A percentile compares a stretch with the other conserved stretches of the same genome.
Conservation (phyloP, 2,113 vertebrate species). For the Apus apus region DNA sequence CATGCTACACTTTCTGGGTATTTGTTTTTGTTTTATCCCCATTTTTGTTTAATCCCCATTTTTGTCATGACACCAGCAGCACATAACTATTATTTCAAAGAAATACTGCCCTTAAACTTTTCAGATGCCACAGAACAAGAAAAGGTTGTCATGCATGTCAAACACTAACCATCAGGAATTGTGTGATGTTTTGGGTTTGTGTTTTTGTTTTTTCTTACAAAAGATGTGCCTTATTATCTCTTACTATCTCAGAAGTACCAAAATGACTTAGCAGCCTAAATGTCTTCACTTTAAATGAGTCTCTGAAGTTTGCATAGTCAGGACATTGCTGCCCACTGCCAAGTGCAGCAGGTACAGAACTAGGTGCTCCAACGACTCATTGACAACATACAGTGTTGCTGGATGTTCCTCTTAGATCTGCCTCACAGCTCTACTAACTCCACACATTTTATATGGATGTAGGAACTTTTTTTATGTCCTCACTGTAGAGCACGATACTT, state of each 20-base stretch:
- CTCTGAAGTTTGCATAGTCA: background rate
- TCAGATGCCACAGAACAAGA: background rate
- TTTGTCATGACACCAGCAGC: background rate
- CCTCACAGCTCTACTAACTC: background rate
- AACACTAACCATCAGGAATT: background rate
- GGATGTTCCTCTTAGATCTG: background rate
- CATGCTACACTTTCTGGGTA: background rate
- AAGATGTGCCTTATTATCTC: background rate
- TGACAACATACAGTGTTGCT: background rate
- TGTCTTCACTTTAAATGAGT: background rate
- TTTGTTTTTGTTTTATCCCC: background rate
- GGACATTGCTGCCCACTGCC: background rate
- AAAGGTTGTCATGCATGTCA: background rate
- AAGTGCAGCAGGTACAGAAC: background rate
- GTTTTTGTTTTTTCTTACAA: background rate
- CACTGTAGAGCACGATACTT: background rate
- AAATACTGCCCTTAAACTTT: background rate
- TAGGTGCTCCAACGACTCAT: background rate
- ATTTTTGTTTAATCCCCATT: background rate
- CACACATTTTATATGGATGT: fast-evolving
- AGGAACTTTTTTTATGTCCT: background rate
- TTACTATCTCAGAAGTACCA: background rate
- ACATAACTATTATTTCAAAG: background rate
- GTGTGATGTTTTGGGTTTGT: background rate
- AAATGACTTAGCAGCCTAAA: background rate